Percentiles rank a stretch among this genome's conserved stretches.
These are phyloP conservation scores for Brachirus orientalis DNA, from an alignment of 2,113 vertebrate species.

Conservation along the genomic window DNA sequence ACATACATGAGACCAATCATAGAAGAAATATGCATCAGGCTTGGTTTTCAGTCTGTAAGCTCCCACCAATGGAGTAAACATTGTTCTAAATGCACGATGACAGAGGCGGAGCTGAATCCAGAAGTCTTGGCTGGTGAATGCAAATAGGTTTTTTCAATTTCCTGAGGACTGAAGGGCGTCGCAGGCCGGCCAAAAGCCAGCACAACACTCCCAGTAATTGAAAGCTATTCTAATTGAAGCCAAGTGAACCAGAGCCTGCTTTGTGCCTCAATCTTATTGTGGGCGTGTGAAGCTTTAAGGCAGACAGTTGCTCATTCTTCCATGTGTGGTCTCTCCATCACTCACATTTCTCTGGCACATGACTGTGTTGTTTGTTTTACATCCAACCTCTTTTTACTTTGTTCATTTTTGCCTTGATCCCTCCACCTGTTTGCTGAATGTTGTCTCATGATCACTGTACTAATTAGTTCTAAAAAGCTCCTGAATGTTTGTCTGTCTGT, in stretches of 20 bases:
- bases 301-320: neutral
- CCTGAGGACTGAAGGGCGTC: neutral
- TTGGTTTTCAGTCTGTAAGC: constrained; percentile 2
- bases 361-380: neutral
- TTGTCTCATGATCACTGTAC: constrained; percentile 7
- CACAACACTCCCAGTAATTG: constrained; percentile 14
- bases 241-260: constrained; percentile 11
- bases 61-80: neutral
- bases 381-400: neutral
- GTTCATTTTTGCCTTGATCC: constrained; percentile 1
- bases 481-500: neutral
- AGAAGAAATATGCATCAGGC: neutral
- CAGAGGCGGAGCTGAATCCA: constrained; percentile 1
- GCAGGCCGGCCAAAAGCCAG: constrained; percentile 11
- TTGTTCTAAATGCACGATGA: constrained; percentile 12
- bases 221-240: constrained; percentile 14
- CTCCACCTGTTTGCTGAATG: constrained; percentile 14
- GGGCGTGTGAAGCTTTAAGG: constrained; percentile 6
- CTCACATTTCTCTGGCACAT: neutral
- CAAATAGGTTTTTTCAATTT: constrained; percentile 5
- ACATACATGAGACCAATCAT: neutral
- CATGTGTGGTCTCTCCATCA: too few relatives aligned
- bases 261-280: constrained; percentile 11
- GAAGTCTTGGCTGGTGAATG: constrained; percentile 11
- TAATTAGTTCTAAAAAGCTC: constrained; percentile 1